Percentiles rank a stretch among this genome's conserved stretches.
Conservation (phyloP, 1,140 invertebrate species). For the Ostrea edulis region DNA sequence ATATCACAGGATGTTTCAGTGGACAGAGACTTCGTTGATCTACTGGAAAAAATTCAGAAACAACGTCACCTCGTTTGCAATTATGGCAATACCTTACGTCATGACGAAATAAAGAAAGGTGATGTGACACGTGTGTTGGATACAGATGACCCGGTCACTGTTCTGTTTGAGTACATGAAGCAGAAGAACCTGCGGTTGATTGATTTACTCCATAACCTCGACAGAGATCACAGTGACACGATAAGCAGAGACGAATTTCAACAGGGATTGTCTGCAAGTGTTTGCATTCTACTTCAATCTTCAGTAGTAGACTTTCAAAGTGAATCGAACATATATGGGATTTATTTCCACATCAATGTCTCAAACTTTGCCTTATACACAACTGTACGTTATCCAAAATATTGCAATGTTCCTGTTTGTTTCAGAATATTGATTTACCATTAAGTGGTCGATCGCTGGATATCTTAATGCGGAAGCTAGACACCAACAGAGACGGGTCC, state of each 20-base stretch:
- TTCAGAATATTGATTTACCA: constrained; percentile 70
- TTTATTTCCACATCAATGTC: background rate
- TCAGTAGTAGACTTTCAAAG: background rate
- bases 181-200: constrained; percentile 70
- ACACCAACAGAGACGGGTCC: constrained; percentile 72
- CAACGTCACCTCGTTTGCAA: constrained; percentile 59
- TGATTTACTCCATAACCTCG: constrained; percentile 69
- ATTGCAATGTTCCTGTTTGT: background rate
- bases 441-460: constrained; percentile 68
- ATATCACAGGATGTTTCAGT: constrained; percentile 67
- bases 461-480: constrained; percentile 69
- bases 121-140: constrained; percentile 62
- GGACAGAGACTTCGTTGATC: constrained; percentile 64
- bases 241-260: constrained; percentile 68
- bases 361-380: background rate
- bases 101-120: constrained; percentile 66
- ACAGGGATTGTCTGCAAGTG: constrained; percentile 64
- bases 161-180: constrained; percentile 73
- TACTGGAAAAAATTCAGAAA: constrained; percentile 62
- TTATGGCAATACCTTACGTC: constrained; percentile 66
- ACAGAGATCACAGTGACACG: constrained; percentile 70
- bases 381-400: background rate
- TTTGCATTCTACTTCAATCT: background rate
- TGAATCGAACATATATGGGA: too few species aligned
- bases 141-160: constrained; percentile 69